Percentiles rank a stretch among this genome's conserved stretches.
phyloP scores from a whole-genome alignment of 2,888 invertebrate genomes.

The Torymus auratus region DNA sequence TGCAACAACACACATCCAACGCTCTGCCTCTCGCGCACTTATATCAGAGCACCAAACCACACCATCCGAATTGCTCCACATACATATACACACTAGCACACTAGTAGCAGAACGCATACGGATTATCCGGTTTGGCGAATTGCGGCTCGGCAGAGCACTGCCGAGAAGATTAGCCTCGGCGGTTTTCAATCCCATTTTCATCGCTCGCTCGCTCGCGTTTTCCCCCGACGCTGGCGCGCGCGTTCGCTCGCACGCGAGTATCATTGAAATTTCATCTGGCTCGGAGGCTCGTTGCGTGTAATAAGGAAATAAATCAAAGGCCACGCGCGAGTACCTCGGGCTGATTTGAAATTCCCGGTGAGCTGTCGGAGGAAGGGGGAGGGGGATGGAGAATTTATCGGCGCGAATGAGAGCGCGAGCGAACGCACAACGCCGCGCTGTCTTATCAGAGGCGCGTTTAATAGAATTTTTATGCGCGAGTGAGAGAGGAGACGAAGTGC shows the following conservation, averaged over 20 bases:
- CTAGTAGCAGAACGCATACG: background rate
- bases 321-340: conserved; percentile 22
- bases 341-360: conserved; percentile 50
- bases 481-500: background rate
- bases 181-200: conserved; percentile 77
- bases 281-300: conserved; percentile 58
- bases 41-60: conserved; percentile 19
- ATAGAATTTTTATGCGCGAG: conserved; percentile 22
- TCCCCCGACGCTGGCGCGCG: conserved; percentile 38
- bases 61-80: background rate
- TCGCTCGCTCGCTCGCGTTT: conserved; percentile 65
- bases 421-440: too few species aligned
- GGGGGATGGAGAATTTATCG: conserved; percentile 31
- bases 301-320: conserved; percentile 69
- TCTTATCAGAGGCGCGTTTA: background rate
- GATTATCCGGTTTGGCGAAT: conserved; percentile 59
- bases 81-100: too few species aligned
- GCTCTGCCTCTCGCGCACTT: background rate
- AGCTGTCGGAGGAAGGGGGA: conserved; percentile 12
- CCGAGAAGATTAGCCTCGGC: conserved; percentile 72
- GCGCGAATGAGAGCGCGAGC: background rate
- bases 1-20: too few species aligned
- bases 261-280: conserved; percentile 62
- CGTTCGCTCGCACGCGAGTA: conserved; percentile 44
- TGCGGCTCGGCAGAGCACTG: conserved; percentile 59